Evolutionary conservation across 1,140 invertebrate species (phyloP).

Genomic region (Holcopasites calliopsidis): DNA sequence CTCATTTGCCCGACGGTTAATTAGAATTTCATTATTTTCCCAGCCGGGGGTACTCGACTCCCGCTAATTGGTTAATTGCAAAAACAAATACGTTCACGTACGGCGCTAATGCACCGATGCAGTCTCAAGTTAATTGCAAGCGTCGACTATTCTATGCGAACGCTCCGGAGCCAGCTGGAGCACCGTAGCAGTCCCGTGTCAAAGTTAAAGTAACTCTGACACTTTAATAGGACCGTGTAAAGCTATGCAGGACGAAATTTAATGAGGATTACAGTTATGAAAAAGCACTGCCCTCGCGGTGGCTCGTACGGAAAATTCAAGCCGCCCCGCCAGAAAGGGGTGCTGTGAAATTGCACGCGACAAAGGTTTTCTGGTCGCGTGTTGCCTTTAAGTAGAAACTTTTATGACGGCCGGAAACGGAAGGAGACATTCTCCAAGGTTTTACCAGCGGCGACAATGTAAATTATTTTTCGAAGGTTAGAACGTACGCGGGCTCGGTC

Average conservation of each 20-base stretch:
- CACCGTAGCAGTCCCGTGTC: constrained; percentile 12
- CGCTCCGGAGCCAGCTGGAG: background rate
- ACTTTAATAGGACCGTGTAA: constrained; percentile 31
- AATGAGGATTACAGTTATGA: constrained; percentile 42
- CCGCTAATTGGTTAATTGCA: constrained; percentile 48
- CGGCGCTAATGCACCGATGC: background rate
- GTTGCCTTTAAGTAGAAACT: background rate
- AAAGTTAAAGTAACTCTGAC: constrained; percentile 42
- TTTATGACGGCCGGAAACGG: background rate
- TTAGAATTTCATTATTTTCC: constrained; percentile 16
- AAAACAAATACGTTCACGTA: constrained; percentile 36
- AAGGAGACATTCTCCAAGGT: constrained; percentile 9
- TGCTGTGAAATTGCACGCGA: background rate
- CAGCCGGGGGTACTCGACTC: background rate
- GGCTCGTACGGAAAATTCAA: background rate
- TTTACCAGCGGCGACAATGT: background rate
- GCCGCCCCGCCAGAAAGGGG: background rate
- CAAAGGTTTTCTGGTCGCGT: background rate
- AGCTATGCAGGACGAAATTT: constrained; percentile 40
- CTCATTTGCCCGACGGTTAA: constrained; percentile 20
- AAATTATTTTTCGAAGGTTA: constrained; percentile 8
- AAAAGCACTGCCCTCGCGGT: background rate
- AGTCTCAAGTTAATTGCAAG: constrained; percentile 31
- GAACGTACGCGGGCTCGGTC: too few relatives aligned
- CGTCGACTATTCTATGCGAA: constrained; percentile 27